A percentile compares a stretch with the other conserved stretches of the same genome.
Evolutionary conservation across 2,113 vertebrate species (phyloP).

Genomic region (Galemys pyrenaicus): DNA sequence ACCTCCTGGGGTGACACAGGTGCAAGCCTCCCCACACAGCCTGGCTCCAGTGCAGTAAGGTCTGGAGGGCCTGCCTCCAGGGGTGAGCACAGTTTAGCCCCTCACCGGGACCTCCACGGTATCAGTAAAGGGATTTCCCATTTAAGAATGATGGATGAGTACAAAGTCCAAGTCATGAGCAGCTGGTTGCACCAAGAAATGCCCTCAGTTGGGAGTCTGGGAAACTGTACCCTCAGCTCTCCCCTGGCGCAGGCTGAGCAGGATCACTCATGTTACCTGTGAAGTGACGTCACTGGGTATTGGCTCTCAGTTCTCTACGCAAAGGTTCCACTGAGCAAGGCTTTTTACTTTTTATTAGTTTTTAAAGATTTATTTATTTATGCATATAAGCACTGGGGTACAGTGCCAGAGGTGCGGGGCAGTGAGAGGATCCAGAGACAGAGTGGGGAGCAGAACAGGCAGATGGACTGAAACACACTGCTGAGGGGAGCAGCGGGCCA

Average conservation of each 20-base stretch:
- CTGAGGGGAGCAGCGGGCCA: no score
- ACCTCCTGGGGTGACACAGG: neutral
- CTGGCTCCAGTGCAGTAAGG: neutral
- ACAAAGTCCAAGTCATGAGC: neutral
- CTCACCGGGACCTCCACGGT: neutral
- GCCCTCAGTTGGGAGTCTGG: neutral
- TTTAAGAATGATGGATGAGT: neutral
- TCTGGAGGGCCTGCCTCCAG: neutral
- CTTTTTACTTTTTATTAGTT: no score
- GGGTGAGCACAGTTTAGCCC: neutral
- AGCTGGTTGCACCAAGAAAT: neutral
- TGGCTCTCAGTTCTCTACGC: neutral
- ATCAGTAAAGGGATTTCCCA: neutral
- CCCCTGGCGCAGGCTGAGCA: neutral
- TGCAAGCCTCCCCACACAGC: fast-evolving
- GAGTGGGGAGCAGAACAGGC: no score
- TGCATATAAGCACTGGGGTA: no score
- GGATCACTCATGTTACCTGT: neutral
- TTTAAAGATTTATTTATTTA: no score
- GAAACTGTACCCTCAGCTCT: neutral
- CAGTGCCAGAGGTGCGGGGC: no score
- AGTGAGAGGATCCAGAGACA: no score
- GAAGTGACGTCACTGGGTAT: neutral
- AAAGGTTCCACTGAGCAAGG: neutral
- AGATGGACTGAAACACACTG: no score